Conservation (phyloP, 1,140 invertebrate species). For the Zaprionus capensis region DNA sequence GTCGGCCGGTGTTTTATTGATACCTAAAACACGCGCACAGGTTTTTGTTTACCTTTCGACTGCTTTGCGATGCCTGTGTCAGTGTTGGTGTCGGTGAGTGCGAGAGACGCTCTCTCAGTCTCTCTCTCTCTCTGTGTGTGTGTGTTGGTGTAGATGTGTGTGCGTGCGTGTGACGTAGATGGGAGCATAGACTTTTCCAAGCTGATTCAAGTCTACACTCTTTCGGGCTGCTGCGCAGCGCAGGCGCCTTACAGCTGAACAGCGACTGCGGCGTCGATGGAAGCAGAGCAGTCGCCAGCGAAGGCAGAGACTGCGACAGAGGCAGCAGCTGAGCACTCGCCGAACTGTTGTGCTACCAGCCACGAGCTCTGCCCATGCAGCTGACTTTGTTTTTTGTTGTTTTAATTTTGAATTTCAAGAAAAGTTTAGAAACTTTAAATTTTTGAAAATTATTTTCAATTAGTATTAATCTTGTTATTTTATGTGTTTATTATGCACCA, state of each 20-base stretch:
- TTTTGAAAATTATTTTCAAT: conserved; percentile 11
- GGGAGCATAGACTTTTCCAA: conserved; percentile 16
- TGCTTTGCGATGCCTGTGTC: conserved; percentile 20
- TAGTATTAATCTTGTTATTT: not conserved
- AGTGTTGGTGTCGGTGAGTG: not conserved
- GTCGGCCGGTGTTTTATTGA: conserved; percentile 77
- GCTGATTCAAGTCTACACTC: conserved; percentile 41
- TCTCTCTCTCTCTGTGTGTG: not conserved
- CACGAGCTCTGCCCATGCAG: conserved; percentile 49
- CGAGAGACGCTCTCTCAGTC: not conserved
- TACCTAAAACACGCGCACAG: conserved; percentile 76
- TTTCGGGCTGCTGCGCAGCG: conserved; percentile 39
- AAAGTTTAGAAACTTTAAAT: conserved; percentile 3
- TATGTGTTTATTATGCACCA: not conserved
- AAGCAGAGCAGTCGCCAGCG: not conserved
- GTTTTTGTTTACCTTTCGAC: conserved; percentile 79
- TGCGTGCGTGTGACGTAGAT: conserved; percentile 46
- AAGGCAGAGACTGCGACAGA: conserved; percentile 25
- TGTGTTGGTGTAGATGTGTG: not conserved
- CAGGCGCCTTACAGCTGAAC: conserved; percentile 19
- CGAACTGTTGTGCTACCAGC: conserved; percentile 13
- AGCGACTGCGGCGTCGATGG: conserved; percentile 22
- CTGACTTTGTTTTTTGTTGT: conserved; percentile 50
- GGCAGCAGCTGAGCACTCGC: conserved; percentile 33
- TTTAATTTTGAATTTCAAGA: not conserved